Evolutionary conservation across 2,113 vertebrate genomes (phyloP).

Genomic region (Phoxinus phoxinus): DNA sequence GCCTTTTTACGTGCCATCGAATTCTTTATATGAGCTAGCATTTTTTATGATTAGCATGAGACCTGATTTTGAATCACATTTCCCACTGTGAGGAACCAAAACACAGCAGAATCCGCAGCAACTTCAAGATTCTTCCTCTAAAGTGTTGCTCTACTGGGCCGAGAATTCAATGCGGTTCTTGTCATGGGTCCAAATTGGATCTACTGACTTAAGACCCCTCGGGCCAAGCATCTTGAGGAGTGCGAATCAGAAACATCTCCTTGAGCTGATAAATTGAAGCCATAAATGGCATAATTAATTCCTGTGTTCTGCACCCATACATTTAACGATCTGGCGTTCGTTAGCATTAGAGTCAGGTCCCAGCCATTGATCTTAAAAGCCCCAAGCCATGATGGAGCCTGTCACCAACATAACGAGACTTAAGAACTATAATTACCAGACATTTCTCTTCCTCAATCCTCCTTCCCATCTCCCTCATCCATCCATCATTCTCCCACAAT

Average conservation of each 20-base stretch:
- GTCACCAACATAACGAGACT: conserved; percentile 65
- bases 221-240: neutral
- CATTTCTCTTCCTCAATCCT: conserved; percentile 22
- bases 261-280: conserved; percentile 73
- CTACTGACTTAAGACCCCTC: conserved; percentile 14
- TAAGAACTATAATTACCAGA: conserved; percentile 35
- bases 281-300: conserved; percentile 77
- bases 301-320: conserved; percentile 70
- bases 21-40: neutral
- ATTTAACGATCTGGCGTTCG: conserved; percentile 72
- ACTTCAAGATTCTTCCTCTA: neutral
- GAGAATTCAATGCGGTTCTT: neutral
- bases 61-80: conserved; percentile 1
- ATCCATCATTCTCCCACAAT: neutral
- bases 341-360: conserved; percentile 73
- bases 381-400: conserved; percentile 64
- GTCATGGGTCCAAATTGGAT: conserved; percentile 19
- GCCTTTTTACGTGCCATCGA: neutral
- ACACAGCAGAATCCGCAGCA: neutral
- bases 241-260: conserved; percentile 52
- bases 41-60: conserved; percentile 13
- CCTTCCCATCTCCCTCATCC: neutral
- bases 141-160: neutral
- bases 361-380: conserved; percentile 69
- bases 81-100: neutral